Percentiles rank a stretch among this genome's conserved stretches.
Evolutionary conservation across 2,888 invertebrate genomes (phyloP).

Genomic region (Copidosoma aretas): DNA sequence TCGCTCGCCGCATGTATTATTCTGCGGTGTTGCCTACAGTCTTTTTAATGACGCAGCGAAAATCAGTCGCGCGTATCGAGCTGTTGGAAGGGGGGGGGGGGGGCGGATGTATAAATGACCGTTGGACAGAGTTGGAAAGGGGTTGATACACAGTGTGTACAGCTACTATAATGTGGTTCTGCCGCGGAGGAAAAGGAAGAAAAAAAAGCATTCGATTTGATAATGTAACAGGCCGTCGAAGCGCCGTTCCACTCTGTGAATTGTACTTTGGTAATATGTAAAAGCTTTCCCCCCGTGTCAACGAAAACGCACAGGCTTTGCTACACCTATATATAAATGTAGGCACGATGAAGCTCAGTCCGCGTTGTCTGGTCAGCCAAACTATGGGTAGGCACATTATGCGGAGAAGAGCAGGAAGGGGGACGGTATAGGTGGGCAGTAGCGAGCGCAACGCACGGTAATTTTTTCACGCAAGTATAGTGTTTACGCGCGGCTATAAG

Average conservation of each 20-base stretch:
- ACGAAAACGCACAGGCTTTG: too few species aligned
- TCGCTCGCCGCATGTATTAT: background rate
- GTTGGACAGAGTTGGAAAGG: background rate
- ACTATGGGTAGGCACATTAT: background rate
- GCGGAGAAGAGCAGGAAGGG: too few species aligned
- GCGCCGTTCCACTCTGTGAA: too few species aligned
- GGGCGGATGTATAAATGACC: slow-evolving; percentile 12
- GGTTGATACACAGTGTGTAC: slow-evolving; percentile 18
- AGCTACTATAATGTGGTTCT: background rate
- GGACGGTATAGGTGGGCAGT: background rate
- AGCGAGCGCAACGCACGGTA: too few species aligned
- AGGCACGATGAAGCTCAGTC: too few species aligned
- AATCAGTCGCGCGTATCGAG: slow-evolving; percentile 1
- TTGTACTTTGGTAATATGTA: too few species aligned
- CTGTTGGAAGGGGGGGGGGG: background rate
- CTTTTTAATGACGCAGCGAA: slow-evolving; percentile 20
- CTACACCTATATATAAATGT: too few species aligned
- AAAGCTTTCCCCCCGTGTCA: too few species aligned
- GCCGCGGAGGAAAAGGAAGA: background rate
- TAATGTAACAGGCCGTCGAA: too few species aligned
- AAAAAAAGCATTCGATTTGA: too few species aligned
- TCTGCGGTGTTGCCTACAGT: background rate
- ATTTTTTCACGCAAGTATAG: background rate
- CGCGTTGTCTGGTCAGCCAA: too few species aligned
- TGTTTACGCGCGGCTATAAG: background rate